Base-by-base conservation (phyloP, 2,797 vertebrate species). In the Coendou prehensilis region DNA sequence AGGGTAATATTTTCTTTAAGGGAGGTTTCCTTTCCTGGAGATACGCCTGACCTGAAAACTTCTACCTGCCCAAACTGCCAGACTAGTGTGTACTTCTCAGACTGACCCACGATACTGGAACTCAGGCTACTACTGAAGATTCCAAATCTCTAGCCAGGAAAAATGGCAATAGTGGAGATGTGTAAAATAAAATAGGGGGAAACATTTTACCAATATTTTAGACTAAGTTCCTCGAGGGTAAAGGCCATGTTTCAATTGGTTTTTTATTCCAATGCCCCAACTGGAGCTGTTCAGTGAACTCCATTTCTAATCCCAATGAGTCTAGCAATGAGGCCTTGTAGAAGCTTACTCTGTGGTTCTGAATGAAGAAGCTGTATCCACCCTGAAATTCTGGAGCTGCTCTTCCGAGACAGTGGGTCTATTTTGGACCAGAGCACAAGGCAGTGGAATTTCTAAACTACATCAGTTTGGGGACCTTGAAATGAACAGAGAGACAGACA, bases 401-500 rank as follows among this genome's bases (percentile, higher is more conserved):
- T 73, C 59, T 91, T 94, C 1, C 45, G 18, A 54, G 37, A 69
- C 1, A 22, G 41, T 17, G 57, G 64, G 22, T 50, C 15, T 80
- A 1, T 23, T 41, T 47, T 82, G 18, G 17, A 84, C 28, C 23
- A 61, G 26, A 85, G 30, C 54, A 50, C 28, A 26, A 20, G 9
- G 15, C 52, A 79, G 22, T 59, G 67, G 73, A 79, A 23, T 76
- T 94, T 87, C 59, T 92, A 95, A 26, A 92, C 7, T 30, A 86
- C 6, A 67, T 8, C 9, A 69, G 20, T 61, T 80, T 64, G 9
- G 30, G 23, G 50, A 13, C 4, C 15, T 94, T 80, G 57, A 45
- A 81, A 50, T 61, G 23, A 45, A 54, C 1, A 71, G 15, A 67
- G 18, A 37, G 56, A 56, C 41, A 93, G 3, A 47, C 3, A 81